phyloP scores from a whole-genome alignment of 2,797 vertebrate species.

The Semotilus atromaculatus region DNA sequence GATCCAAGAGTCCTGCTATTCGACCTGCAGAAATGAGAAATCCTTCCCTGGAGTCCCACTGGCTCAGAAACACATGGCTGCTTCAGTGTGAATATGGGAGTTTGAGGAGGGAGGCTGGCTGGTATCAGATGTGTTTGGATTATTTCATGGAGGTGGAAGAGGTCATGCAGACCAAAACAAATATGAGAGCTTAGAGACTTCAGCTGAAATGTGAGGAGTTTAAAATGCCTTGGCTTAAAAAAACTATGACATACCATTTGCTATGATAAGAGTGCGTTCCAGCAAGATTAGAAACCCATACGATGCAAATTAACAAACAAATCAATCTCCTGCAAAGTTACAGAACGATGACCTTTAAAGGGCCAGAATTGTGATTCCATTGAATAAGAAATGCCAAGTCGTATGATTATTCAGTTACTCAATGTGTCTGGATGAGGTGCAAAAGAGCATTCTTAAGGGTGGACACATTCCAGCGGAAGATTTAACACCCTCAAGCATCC shows the following conservation, averaged over 20 bases:
- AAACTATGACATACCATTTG: constrained; percentile 23
- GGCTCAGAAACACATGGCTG: constrained; percentile 8
- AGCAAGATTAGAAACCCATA: constrained; percentile 33
- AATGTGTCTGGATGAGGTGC: constrained; percentile 19
- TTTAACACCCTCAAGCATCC: constrained; percentile 12
- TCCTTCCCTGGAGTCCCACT: constrained; percentile 28
- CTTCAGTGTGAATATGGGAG: constrained; percentile 13
- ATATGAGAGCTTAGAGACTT: constrained; percentile 5
- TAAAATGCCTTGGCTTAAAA: constrained; percentile 42
- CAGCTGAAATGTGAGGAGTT: constrained; percentile 33
- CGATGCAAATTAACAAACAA: neutral
- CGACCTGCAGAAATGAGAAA: constrained; percentile 52
- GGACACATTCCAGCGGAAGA: constrained; percentile 24
- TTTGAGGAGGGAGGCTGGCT: constrained; percentile 24
- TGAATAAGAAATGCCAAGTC: constrained; percentile 1
- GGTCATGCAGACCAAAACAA: constrained; percentile 39
- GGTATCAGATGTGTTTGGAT: constrained; percentile 31
- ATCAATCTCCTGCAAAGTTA: neutral
- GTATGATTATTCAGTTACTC: constrained; percentile 3
- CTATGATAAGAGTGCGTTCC: neutral
- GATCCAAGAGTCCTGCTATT: constrained; percentile 53
- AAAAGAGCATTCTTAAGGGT: constrained; percentile 7
- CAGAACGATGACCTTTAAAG: constrained; percentile 15
- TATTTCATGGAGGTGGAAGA: constrained; percentile 25
- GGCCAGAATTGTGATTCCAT: neutral